phyloP scores from a whole-genome alignment of 1,140 invertebrate species.

The Drosophila watanabei region DNA sequence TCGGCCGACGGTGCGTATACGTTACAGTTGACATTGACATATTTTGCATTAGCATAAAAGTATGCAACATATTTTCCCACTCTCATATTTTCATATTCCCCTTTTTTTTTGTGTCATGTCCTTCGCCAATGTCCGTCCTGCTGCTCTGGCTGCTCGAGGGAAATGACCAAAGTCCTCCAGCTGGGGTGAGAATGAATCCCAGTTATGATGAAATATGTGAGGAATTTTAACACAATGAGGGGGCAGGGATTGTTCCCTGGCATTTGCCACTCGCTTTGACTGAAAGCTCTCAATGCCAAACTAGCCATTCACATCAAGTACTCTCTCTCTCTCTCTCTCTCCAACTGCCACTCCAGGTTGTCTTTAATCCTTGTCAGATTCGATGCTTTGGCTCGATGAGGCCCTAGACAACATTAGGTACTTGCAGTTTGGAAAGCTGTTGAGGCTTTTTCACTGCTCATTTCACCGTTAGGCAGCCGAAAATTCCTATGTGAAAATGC shows the following conservation, averaged over 20 bases:
- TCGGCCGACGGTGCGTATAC: slow-evolving; percentile 56
- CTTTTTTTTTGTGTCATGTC: slow-evolving; percentile 1
- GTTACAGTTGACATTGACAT: slow-evolving; percentile 79
- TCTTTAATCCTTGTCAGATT: slow-evolving; percentile 2
- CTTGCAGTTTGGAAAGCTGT: slow-evolving; percentile 17
- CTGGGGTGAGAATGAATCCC: slow-evolving; percentile 31
- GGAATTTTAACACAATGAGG: slow-evolving; percentile 44
- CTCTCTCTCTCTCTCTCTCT: not conserved
- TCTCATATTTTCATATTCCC: not conserved
- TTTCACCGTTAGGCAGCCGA: slow-evolving; percentile 43
- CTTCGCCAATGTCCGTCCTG: slow-evolving; percentile 25
- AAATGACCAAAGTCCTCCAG: slow-evolving; percentile 14
- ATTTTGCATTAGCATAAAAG: slow-evolving; percentile 77
- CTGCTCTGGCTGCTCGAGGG: slow-evolving; percentile 23
- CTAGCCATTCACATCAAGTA: slow-evolving; percentile 19
- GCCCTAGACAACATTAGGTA: slow-evolving; percentile 21
- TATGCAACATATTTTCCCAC: slow-evolving; percentile 70
- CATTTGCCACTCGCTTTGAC: slow-evolving; percentile 10
- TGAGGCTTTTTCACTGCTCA: slow-evolving; percentile 49
- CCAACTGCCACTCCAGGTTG: not conserved
- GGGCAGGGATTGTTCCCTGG: not conserved
- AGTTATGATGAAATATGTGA: slow-evolving; percentile 55
- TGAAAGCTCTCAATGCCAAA: slow-evolving; percentile 22
- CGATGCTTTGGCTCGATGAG: not conserved
- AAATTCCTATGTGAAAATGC: slow-evolving; percentile 55